Base-by-base conservation (phyloP, 2,888 invertebrate genomes). In the Drosophila melanosoma region DNA sequence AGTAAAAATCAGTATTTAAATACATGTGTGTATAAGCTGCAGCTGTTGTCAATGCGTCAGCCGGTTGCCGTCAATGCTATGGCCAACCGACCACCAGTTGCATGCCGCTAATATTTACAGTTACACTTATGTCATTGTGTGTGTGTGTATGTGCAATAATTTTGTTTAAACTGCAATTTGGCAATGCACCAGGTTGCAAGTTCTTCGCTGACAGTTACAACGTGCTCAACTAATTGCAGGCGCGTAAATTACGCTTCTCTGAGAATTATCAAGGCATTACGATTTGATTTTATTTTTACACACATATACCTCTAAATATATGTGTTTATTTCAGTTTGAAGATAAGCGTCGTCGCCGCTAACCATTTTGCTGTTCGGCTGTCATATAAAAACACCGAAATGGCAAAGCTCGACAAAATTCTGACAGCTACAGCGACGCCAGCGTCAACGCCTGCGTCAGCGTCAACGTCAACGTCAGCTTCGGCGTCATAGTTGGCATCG, bases 321-420 rank as follows among this genome's bases (percentile, higher is more conserved):
- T 35, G 10, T 42, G 8, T 40, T 15, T 69, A 59, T 73, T 77
- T 69, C 63, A 69, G 63, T 58, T 59, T 53, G 48, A 60, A 78
- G 89, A 90, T 85, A 88, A 85, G 74, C 87, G 51, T 48, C 58
- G 59, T 69, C 88, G 53, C 33, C 56, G 62, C 70, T 77, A 74
- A 73, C 59, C 72, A 69, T 54, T 63, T 69, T 59, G 68, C 61
- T 70, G 63, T 57, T 66, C 57, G 69, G 38, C 62, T 74, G 76
- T 70, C 77, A 73, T 58, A 75, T 65, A 69, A 75, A 64, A 67
- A 67, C 73, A 72, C 53, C 74, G 51, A 76, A 74, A 69, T 71
- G 63, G 59, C 12, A 54, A 70, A 63, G 45, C 53, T 57, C 48
- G 59, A 45, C 77, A 76, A 69, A 40, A 61, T 76, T 72, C 57